Base-by-base conservation (phyloP, 2,888 invertebrate species). In the Stomorhina lunata region DNA sequence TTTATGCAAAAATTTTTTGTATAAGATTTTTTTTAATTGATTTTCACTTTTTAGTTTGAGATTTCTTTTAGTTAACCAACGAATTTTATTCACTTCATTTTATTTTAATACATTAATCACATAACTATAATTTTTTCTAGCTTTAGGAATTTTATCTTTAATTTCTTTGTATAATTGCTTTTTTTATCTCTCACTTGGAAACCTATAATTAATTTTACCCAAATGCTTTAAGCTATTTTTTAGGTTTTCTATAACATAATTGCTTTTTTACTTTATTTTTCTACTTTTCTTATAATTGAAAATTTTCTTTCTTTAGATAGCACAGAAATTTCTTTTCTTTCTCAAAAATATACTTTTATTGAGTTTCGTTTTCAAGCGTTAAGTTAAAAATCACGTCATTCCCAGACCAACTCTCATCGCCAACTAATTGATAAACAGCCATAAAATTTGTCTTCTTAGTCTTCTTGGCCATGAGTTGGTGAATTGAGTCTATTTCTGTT, bases 101-200 rank as follows among this genome's bases (percentile, higher is more conserved):
- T 7, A 53, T 34, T 61, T 59, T 12, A 66, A 59, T 34, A 66
- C n/a, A 27, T 43, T 34, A 53, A 20, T 10, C 20, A 68, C 22
- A n/a, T n/a, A 66, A 72, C 61, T 82, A 75, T 69, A 75, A 69
- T 78, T 73, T 81, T 81, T 27, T 50, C n/a, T 48, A 7, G 3
- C 40, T 40, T 45, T 6, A 12, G 20, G 55, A 34, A 57, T 59
- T 68, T 57, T 65, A 34, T 32, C 15, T 72, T 22, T 48, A 55
- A 7, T 34, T 29, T 22, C 1, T 65, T n/a, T 2, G 32, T 34
- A 40, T 27, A n/a, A 25, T 32, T 59, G 20, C 55, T 57, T 25
- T 57, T 59, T 55, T 63, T 12, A 4, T 65, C 32, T 25, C 17
- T 22, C 20, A 6, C 53, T 80, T 43, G 37, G 22, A 79, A 75